Conservation (phyloP, 2,888 invertebrate species). For the Metalampra italica region DNA sequence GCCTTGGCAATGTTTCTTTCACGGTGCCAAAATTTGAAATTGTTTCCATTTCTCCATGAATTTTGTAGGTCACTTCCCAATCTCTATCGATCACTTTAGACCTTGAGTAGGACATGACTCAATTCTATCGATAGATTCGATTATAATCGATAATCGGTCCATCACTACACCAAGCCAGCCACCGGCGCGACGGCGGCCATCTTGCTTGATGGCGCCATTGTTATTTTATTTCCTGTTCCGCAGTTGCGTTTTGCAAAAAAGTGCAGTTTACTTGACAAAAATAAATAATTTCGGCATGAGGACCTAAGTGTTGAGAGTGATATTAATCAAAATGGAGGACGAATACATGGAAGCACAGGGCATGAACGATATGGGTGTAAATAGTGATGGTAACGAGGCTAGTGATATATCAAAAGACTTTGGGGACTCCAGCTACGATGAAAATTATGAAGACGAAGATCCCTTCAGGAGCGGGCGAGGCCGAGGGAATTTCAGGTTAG, state of each 20-base stretch:
- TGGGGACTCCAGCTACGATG: constrained; percentile 54
- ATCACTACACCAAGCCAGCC: background rate
- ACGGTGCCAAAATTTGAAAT: background rate
- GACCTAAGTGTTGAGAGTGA: constrained; percentile 41
- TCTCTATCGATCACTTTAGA: no score
- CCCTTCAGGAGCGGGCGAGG: constrained; percentile 57
- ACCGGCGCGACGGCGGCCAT: constrained; percentile 42
- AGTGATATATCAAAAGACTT: constrained; percentile 58
- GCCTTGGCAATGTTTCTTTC: background rate
- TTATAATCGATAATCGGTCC: background rate
- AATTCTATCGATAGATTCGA: no score
- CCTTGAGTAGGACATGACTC: no score
- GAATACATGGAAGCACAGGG: constrained; percentile 66
- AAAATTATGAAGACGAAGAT: constrained; percentile 64
- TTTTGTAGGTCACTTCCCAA: no score
- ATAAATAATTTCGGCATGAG: constrained; percentile 45
- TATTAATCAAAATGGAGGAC: constrained; percentile 53
- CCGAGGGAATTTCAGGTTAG: constrained; percentile 65
- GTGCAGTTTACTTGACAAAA: constrained; percentile 14
- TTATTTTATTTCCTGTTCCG: constrained; percentile 33
- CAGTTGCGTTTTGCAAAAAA: constrained; percentile 18
- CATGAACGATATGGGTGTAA: constrained; percentile 16
- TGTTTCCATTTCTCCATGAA: background rate
- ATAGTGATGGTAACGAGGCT: constrained; percentile 32
- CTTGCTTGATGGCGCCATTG: constrained; percentile 47